Percentiles rank a stretch among this genome's conserved stretches.
Conservation (phyloP, 2,888 invertebrate genomes). For the Mylabris sibirica region DNA sequence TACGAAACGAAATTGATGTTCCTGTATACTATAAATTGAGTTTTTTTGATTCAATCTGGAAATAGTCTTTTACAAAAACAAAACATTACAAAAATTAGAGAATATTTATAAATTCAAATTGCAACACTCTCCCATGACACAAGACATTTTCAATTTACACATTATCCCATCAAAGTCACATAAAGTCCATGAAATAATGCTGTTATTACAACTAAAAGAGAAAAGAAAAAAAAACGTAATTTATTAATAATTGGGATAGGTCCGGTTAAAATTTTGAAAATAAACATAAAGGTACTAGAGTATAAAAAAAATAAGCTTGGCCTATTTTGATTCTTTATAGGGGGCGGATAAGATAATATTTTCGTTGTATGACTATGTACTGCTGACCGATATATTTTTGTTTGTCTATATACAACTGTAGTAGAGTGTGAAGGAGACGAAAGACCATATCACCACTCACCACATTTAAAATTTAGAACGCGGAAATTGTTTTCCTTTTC, state of each 20-base stretch:
- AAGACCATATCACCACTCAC: conserved; percentile 24
- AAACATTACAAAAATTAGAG: not conserved
- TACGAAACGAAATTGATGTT: conserved; percentile 6
- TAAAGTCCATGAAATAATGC: conserved; percentile 25
- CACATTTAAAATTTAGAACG: conserved; percentile 13
- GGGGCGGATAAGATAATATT: conserved; percentile 42
- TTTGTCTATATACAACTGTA: conserved; percentile 35
- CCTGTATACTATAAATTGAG: not conserved
- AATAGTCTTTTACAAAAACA: not conserved
- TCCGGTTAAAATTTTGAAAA: conserved; percentile 26
- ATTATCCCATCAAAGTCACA: conserved; percentile 40
- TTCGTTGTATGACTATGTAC: conserved; percentile 37
- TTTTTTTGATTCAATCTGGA: conserved; percentile 1
- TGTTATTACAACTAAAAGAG: too few relatives aligned
- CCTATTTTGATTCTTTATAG: conserved; percentile 49
- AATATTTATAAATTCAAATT: not conserved
- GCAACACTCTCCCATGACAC: conserved; percentile 35
- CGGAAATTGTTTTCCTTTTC: conserved; percentile 37
- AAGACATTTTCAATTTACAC: conserved; percentile 33
- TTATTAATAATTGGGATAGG: conserved; percentile 41
- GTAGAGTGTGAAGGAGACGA: conserved; percentile 31
- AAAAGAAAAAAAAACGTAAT: not conserved
- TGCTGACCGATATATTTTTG: conserved; percentile 43
- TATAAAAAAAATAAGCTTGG: conserved; percentile 47
- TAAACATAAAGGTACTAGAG: not conserved